Evolutionary conservation across 2,797 vertebrate species (phyloP).

Genomic region (Falco concolor): DNA sequence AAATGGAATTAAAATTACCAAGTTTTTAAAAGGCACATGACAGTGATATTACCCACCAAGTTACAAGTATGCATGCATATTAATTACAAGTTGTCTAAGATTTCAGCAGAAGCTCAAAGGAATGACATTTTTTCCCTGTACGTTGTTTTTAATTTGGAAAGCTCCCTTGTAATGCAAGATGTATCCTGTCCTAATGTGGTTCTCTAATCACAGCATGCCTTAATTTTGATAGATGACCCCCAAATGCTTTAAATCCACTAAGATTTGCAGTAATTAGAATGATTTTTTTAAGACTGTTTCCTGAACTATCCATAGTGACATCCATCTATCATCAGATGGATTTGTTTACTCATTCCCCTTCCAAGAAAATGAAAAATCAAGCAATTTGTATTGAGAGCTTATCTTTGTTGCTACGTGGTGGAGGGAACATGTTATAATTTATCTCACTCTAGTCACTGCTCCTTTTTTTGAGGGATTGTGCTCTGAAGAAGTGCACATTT

Average conservation of each 20-base stretch:
- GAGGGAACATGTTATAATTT: not conserved
- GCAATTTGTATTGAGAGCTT: conserved; percentile 2
- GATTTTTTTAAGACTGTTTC: conserved; percentile 9
- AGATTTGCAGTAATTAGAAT: conserved; percentile 30
- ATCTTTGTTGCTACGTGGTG: not conserved
- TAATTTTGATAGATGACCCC: conserved; percentile 62
- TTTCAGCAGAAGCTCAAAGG: conserved; percentile 37
- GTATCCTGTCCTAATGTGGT: not conserved
- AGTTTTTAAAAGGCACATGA: conserved; percentile 30
- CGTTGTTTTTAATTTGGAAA: conserved; percentile 52
- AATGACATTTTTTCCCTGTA: not conserved
- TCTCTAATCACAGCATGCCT: conserved; percentile 35
- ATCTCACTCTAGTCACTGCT: not conserved
- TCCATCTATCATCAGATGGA: conserved; percentile 1
- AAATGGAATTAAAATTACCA: conserved; percentile 60
- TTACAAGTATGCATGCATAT: conserved; percentile 41
- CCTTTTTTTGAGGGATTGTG: not conserved
- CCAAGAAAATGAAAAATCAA: not conserved
- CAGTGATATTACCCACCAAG: conserved; percentile 29
- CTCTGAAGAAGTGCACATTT: not conserved
- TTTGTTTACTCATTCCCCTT: conserved; percentile 43
- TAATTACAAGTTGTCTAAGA: conserved; percentile 54
- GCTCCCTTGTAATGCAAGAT: not conserved
- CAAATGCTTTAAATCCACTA: conserved; percentile 38
- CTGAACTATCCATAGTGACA: conserved; percentile 1